Evolutionary conservation across 2,797 vertebrate genomes (phyloP), one percentile per base, ranked within the genome.

Genomic region (Pagetopsis macropterus): DNA sequence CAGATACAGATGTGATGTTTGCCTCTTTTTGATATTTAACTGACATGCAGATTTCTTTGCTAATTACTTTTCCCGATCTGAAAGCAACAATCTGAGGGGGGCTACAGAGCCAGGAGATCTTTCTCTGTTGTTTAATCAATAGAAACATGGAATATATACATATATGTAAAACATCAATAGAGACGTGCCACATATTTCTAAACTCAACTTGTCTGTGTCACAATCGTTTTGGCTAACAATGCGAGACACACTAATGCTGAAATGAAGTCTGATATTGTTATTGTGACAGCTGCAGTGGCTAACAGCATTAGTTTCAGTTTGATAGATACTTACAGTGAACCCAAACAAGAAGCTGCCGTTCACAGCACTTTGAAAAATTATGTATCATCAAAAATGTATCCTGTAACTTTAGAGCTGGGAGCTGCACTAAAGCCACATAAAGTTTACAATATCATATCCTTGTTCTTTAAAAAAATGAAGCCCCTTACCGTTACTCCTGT

Each of bases 401-500:
- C 54, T 75, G 83, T 76, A 87, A 90, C 59, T 51, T 54, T 50
- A 80, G 72, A 83, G 72, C 64, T 63, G 73, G 45, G 85, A 61
- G 59, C 81, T 58, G 17, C 60, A 78, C 49, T 31, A 40, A 83
- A 73, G 66, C 73, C 69, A 56, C 73, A 63, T 85, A 50, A 59
- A 33, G 21, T 82, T 75, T 66, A 76, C 65, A 43, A 66, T 41
- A 62, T 82, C 57, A 72, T 16, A 52, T 65, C 55, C 13, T 50
- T 46, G 17, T 40, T 52, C 41, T 56, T 68, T 67, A 43, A 59
- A 33, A 72, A 65, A 74, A 62, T 43, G 70, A 65, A 48, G 55
- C 12, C 40, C 41, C 56, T 43, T 31, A n/a, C 14, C 41, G 7
- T 55, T 45, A 43, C 45, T 68, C 13, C 61, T 44, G 27, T 43